These are phyloP conservation scores for Arenaria interpres DNA, from an alignment of 2,113 vertebrate genomes.

Conservation along the genomic window DNA sequence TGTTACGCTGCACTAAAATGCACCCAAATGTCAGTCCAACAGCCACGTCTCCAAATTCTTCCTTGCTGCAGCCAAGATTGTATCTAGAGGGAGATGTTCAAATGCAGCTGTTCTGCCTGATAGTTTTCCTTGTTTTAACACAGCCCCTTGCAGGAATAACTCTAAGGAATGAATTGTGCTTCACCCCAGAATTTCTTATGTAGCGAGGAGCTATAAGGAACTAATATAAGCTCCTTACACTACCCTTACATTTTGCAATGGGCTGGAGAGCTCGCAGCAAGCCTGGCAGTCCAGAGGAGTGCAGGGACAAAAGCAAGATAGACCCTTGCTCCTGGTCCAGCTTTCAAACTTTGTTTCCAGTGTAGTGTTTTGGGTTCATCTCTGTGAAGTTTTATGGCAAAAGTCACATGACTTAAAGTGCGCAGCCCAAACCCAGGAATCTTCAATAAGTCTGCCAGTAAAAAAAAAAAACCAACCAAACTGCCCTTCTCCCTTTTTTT, in stretches of 20 bases:
- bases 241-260: neutral
- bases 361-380: neutral
- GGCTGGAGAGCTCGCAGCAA: neutral
- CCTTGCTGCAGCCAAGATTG: accelerated
- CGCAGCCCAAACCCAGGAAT: neutral
- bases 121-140: neutral
- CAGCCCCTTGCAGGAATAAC: neutral
- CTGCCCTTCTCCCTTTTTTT: neutral
- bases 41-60: neutral
- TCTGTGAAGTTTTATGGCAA: neutral
- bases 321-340: neutral
- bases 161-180: neutral
- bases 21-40: neutral
- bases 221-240: neutral
- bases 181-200: neutral
- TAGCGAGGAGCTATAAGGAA: neutral
- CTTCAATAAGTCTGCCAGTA: neutral
- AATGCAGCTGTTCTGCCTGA: neutral
- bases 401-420: neutral
- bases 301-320: neutral
- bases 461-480: neutral
- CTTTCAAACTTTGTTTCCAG: neutral
- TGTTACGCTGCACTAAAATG: neutral
- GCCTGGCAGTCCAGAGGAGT: neutral
- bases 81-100: neutral